Evolutionary conservation across 2,113 vertebrate species (phyloP).

Genomic region (Brienomyrus brachyistius): DNA sequence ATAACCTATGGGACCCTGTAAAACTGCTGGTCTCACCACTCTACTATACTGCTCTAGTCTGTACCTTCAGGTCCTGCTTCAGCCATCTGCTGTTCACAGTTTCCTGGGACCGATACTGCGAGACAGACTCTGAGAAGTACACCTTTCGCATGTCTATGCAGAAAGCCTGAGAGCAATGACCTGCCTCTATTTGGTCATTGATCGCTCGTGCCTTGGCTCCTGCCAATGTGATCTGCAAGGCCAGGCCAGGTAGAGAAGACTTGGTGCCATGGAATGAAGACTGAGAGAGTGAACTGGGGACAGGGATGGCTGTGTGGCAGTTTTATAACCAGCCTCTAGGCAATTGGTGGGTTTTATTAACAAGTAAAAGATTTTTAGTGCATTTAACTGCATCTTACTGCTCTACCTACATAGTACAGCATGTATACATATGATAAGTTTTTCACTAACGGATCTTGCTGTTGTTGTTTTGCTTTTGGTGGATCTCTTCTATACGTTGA

Average conservation of each 20-base stretch:
- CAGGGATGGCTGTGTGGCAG: background rate
- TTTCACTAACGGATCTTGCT: background rate
- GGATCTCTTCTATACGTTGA: background rate
- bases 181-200: background rate
- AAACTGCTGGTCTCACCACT: background rate
- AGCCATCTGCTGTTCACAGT: background rate
- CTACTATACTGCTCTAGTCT: background rate
- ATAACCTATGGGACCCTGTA: background rate
- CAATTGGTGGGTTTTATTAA: slow-evolving; percentile 10
- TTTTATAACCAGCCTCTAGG: background rate
- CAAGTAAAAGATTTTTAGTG: background rate
- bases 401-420: background rate
- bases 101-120: background rate
- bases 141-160: background rate
- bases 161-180: background rate
- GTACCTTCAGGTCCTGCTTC: background rate
- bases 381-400: background rate
- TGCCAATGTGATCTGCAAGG: background rate
- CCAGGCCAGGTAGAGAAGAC: background rate
- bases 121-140: background rate
- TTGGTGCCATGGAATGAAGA: background rate
- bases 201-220: background rate
- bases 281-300: background rate
- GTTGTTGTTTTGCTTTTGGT: background rate
- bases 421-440: background rate